These are phyloP conservation scores for Hydropsyche tenuis DNA, from an alignment of 1,140 invertebrate species.

Conservation along the genomic window DNA sequence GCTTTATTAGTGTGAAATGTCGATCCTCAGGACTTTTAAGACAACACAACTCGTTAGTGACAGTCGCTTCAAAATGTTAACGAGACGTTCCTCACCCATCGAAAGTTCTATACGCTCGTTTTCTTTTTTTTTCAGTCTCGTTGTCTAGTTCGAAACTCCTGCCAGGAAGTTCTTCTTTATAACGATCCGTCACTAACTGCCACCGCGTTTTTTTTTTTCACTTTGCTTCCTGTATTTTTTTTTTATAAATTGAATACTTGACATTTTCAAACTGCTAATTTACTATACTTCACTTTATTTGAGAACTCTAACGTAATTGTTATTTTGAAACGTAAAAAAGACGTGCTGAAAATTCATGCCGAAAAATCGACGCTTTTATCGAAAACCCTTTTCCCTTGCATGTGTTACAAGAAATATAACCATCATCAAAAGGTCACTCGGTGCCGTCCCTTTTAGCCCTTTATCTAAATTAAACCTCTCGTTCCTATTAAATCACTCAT, in stretches of 20 bases:
- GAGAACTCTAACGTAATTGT: too few species aligned
- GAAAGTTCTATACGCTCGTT: slow-evolving; percentile 27
- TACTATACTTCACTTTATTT: too few species aligned
- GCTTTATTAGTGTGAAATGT: slow-evolving; percentile 23
- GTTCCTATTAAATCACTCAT: slow-evolving; percentile 13
- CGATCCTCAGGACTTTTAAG: slow-evolving; percentile 6
- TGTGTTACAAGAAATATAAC: slow-evolving; percentile 16
- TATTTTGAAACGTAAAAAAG: not conserved
- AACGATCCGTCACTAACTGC: slow-evolving; percentile 27
- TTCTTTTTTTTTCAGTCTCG: slow-evolving; percentile 21
- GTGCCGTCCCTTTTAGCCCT: not conserved
- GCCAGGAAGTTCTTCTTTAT: slow-evolving; percentile 13
- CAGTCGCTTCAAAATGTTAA: slow-evolving; percentile 44
- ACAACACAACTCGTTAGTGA: slow-evolving; percentile 16
- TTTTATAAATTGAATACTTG: not conserved
- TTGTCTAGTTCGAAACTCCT: slow-evolving; percentile 25
- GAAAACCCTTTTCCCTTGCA: not conserved
- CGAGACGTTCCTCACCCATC: slow-evolving; percentile 42
- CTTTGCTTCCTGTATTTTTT: not conserved
- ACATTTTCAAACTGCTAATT: not conserved
- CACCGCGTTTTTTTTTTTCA: not conserved
- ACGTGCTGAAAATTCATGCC: not conserved
- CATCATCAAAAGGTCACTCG: slow-evolving; percentile 2
- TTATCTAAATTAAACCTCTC: slow-evolving; percentile 25
- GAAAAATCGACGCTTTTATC: not conserved